Conservation (phyloP, 37 sponge, comb jelly and placozoan species). For the Bolinopsis microptera region DNA sequence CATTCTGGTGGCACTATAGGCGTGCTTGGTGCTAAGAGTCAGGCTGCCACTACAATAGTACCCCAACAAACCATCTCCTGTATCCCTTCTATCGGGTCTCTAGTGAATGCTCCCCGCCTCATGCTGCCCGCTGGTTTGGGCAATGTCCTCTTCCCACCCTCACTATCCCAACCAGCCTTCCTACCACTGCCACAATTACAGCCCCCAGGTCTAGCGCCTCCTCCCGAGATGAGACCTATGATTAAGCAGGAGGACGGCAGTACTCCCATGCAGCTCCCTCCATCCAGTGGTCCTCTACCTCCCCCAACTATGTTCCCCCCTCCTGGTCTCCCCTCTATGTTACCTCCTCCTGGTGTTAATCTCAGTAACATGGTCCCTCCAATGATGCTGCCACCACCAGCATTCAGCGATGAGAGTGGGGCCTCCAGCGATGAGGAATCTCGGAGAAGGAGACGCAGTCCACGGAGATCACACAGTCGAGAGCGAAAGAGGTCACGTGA, state of each 20-base stretch:
- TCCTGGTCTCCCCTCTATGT: conserved; percentile 52
- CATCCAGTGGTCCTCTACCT: conserved; percentile 45
- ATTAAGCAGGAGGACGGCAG: conserved; percentile 57
- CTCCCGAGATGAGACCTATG: background rate
- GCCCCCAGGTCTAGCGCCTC: conserved; percentile 51
- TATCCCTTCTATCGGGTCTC: background rate
- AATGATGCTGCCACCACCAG: conserved; percentile 47
- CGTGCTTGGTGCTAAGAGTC: conserved; percentile 44
- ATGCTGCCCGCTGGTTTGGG: background rate
- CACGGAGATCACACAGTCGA: conserved; percentile 39
- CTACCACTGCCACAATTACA: conserved; percentile 32
- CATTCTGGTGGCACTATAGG: background rate
- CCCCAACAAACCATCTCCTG: background rate
- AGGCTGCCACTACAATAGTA: background rate
- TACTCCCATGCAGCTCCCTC: conserved; percentile 11
- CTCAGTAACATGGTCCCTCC: conserved; percentile 48
- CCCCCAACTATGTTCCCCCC: conserved; percentile 47
- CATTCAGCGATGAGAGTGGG: conserved; percentile 41
- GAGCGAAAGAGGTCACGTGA: conserved; percentile 30
- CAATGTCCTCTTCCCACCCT: conserved; percentile 33
- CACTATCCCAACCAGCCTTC: conserved; percentile 11
- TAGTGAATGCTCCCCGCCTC: background rate
- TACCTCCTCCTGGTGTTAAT: conserved; percentile 51
- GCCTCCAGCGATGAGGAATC: background rate
- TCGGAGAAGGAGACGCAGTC: background rate